Percentiles rank a stretch among this genome's conserved stretches.
phyloP scores from a whole-genome alignment of 2,797 vertebrate genomes.

The Pseudotriccus pelzelni region DNA sequence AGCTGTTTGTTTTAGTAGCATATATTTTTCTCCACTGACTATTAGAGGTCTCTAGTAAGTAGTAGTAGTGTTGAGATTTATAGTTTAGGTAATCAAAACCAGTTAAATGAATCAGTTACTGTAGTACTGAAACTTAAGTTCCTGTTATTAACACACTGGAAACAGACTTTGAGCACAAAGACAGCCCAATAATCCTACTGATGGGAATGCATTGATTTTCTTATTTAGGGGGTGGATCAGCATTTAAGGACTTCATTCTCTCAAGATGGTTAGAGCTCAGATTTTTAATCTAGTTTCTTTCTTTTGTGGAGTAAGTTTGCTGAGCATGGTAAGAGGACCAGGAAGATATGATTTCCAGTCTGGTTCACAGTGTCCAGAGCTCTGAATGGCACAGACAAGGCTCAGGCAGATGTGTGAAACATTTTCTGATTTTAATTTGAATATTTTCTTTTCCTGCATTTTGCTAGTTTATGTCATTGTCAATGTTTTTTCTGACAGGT shows the following conservation, averaged over 20 bases:
- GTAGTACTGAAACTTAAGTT: background rate
- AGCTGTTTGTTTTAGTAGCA: background rate
- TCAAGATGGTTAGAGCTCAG: background rate
- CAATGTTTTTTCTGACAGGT: background rate
- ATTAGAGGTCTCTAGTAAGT: background rate
- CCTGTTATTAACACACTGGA: background rate
- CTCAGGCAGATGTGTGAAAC: background rate
- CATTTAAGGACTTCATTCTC: background rate
- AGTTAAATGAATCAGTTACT: background rate
- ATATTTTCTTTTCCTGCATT: background rate
- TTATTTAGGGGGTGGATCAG: rapidly evolving
- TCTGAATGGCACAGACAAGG: background rate
- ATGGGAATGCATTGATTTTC: background rate
- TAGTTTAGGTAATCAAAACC: background rate
- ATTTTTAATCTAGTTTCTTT: background rate
- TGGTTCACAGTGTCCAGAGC: background rate
- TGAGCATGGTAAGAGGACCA: background rate
- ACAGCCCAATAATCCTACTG: background rate
- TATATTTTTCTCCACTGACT: background rate
- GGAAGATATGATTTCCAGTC: background rate
- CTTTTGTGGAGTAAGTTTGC: background rate
- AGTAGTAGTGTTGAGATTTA: background rate
- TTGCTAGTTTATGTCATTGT: background rate
- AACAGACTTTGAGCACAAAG: background rate
- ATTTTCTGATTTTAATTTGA: background rate